Evolutionary conservation across 1,140 invertebrate genomes (phyloP), one percentile per base, ranked within the genome.

Genomic region (Dendrolimus kikuchii): DNA sequence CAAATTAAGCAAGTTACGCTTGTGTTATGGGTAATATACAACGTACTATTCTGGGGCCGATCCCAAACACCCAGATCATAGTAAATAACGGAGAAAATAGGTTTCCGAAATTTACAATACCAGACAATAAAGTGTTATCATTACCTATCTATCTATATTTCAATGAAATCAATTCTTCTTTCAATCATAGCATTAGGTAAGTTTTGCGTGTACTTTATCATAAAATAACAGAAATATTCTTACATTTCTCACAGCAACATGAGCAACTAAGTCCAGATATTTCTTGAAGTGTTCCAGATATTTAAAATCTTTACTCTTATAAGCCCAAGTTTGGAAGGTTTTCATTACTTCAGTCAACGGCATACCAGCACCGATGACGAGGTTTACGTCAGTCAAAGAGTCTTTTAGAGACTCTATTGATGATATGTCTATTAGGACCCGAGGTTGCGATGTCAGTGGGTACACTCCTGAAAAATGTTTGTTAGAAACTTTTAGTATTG

Each of bases 191-290:
- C 23, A 23, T 23, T 23, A 23, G 23, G 23, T 23, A 23, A 2
- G 23, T 23, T 23, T 23, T 23, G 23, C 23, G 23, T 23, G 23
- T 23, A 23, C 23, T 2, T 23, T 1, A 23, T 23, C 3, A 23
- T n/a, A 9, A 46, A 6, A 0, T 4, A 7, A n/a, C 5, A 9
- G 23, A 48, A 38, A 46, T 49, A 46, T 69, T 90, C 90, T 89
- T 72, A 93, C 92, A 88, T 94, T 94, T 78, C 92, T 87, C 4
- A 95, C 91, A 9, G 93, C 90, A 5, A 93, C 87, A 81, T 92
- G 92, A 2, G 93, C 93, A 49, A 94, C 90, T 49, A 93, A 74
- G 68, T 93, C 92, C 51, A 94, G 87, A 66, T 90, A 89, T 0
- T 84, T 57, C 64, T 82, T 77, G 55, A 90, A 76, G 48, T 85